A percentile compares a stretch with the other conserved stretches of the same genome.
Conservation (phyloP, 2,113 vertebrate genomes). For the Ammospiza nelsoni region DNA sequence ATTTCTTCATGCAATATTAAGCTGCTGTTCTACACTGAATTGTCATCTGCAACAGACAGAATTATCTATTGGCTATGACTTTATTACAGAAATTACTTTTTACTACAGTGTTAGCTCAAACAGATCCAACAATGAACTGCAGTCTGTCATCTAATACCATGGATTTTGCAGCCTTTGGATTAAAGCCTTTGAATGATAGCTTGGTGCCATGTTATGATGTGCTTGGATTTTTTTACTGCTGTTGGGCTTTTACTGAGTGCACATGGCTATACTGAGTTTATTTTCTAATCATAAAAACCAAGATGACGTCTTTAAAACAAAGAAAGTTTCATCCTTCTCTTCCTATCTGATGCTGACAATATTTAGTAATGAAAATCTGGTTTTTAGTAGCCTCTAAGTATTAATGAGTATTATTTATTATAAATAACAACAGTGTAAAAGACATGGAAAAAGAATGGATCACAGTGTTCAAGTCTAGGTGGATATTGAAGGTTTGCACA, state of each 20-base stretch:
- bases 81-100: neutral
- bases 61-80: neutral
- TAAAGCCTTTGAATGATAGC: neutral
- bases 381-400: neutral
- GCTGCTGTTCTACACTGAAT: neutral
- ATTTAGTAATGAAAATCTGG: neutral
- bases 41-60: neutral
- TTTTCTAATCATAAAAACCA: neutral
- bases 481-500: neutral
- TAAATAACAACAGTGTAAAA: neutral
- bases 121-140: neutral
- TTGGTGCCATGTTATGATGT: neutral
- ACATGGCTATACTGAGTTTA: neutral
- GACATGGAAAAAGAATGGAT: neutral
- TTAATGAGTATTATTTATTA: neutral
- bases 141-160: neutral
- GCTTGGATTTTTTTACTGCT: neutral
- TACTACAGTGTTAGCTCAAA: neutral
- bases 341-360: neutral
- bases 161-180: neutral
- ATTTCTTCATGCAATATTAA: slow-evolving; percentile 31
- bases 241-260: neutral
- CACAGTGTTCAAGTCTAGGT: neutral
- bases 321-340: neutral
- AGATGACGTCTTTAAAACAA: neutral